Conservation (phyloP, 2,797 vertebrate species). For the Babyrousa celebensis region DNA sequence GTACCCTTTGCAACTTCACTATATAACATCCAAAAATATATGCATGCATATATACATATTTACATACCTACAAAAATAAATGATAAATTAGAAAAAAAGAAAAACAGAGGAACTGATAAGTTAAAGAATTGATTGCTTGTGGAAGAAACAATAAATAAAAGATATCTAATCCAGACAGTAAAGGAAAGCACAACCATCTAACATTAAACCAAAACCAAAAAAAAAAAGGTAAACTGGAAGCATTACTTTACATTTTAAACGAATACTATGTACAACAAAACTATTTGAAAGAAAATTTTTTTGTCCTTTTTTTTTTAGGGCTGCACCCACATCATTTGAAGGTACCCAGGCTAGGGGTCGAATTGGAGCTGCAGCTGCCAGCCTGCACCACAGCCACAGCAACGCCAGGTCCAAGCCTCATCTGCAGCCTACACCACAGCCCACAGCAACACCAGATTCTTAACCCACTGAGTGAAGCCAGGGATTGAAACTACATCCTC, state of each 20-base stretch:
- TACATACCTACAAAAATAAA: not conserved
- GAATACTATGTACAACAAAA: not conserved
- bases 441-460: too few species aligned
- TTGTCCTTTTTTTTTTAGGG: too few species aligned
- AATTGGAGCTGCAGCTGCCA: too few species aligned
- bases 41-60: not conserved
- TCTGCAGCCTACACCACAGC: too few species aligned
- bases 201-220: not conserved
- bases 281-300: not conserved
- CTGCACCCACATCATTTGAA: too few species aligned
- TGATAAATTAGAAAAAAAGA: not conserved
- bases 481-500: too few species aligned
- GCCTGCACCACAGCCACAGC: too few species aligned
- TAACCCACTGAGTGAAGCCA: too few species aligned
- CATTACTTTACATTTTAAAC: not conserved
- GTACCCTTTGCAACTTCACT: not conserved
- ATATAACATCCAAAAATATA: not conserved
- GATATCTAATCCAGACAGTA: not conserved
- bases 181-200: not conserved
- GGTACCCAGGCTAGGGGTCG: too few species aligned
- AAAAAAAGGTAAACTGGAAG: not conserved
- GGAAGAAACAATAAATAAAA: not conserved
- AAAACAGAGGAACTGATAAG: not conserved
- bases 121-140: not conserved
- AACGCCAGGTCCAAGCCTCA: too few species aligned